These are phyloP conservation scores for Meganola albula DNA, from an alignment of 2,888 invertebrate genomes.

Conservation along the genomic window DNA sequence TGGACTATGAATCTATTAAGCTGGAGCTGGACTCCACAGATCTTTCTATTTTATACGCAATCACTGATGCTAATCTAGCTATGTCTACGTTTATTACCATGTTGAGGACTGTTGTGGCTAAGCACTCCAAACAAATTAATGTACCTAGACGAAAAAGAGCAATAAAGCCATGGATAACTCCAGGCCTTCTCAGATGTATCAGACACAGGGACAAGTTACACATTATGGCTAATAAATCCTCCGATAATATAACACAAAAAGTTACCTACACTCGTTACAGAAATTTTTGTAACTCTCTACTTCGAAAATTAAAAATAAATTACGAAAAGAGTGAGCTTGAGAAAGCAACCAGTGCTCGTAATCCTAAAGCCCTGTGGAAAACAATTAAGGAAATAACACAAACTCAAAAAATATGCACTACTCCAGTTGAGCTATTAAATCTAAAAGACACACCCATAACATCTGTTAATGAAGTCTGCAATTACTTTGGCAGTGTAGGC, in stretches of 20 bases:
- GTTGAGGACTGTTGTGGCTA: neutral
- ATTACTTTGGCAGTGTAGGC: conserved; percentile 1
- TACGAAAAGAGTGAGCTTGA: conserved; percentile 1
- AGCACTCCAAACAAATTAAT: neutral
- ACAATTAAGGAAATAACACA: conserved; percentile 1
- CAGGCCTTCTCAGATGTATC: conserved; percentile 1
- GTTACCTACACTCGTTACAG: conserved; percentile 1
- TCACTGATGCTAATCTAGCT: neutral
- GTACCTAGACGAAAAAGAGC: neutral
- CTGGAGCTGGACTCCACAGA: neutral
- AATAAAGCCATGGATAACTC: conserved; percentile 3
- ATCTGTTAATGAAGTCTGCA: conserved; percentile 1
- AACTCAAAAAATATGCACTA: conserved; percentile 1
- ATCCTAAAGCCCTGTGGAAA: conserved; percentile 4
- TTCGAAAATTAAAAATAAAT: conserved; percentile 1
- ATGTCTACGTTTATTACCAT: neutral
- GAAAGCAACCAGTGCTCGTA: conserved; percentile 1
- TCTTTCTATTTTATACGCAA: neutral
- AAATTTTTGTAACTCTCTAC: conserved; percentile 1
- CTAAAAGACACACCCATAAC: neutral
- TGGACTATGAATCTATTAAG: conserved; percentile 1
- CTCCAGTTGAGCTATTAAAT: neutral
- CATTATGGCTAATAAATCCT: conserved; percentile 1
- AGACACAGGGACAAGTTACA: conserved; percentile 2
- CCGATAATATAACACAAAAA: conserved; percentile 1